A percentile compares a stretch with the other conserved stretches of the same genome.
Conservation (phyloP, 2,888 invertebrate genomes). For the Drosophila putrida region DNA sequence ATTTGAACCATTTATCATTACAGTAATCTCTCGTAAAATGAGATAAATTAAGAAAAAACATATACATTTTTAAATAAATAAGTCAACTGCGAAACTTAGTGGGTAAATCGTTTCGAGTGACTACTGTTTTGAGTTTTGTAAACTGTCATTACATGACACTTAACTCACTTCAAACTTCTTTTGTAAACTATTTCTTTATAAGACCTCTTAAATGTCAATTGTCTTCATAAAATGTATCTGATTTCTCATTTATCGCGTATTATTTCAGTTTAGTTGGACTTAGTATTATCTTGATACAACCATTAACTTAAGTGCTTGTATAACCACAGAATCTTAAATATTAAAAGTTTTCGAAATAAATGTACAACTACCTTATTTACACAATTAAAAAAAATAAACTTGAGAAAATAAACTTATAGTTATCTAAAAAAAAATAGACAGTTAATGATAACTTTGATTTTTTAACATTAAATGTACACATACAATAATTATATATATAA, state of each 20-base stretch:
- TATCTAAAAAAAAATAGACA: not conserved
- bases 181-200: not conserved
- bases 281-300: conserved; percentile 39
- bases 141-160: not conserved
- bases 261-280: conserved; percentile 10
- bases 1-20: not conserved
- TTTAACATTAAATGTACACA: conserved; percentile 33
- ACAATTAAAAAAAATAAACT: conserved; percentile 15
- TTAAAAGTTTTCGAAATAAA: conserved; percentile 27
- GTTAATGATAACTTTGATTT: not conserved
- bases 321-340: conserved; percentile 15
- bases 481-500: conserved; percentile 13
- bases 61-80: not conserved
- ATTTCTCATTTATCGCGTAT: not conserved
- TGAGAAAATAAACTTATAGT: not conserved
- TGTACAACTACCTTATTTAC: conserved; percentile 31
- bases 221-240: not conserved
- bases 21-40: not conserved
- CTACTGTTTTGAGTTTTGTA: not conserved
- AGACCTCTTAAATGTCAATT: not conserved
- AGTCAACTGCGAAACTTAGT: not conserved
- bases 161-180: conserved; percentile 4
- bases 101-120: not conserved
- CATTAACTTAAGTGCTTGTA: conserved; percentile 38
- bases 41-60: too few species aligned